A percentile compares a stretch with the other conserved stretches of the same genome.
Evolutionary conservation across 2,113 vertebrate species (phyloP).

Genomic region (Gallinago undulata): DNA sequence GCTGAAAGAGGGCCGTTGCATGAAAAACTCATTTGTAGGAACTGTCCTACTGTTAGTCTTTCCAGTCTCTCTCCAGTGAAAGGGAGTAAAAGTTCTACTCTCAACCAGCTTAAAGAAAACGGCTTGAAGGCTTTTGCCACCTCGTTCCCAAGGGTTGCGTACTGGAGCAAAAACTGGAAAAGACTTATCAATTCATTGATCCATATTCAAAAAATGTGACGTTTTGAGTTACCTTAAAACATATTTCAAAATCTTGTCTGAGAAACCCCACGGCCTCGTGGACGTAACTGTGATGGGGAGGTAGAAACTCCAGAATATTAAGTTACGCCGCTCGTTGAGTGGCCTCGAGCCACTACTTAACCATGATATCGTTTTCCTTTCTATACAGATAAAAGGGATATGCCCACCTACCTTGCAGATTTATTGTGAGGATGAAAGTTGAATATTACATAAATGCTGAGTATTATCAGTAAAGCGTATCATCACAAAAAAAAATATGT

Average conservation of each 20-base stretch:
- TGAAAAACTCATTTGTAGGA: background rate
- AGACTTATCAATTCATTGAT: background rate
- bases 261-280: background rate
- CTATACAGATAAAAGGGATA: background rate
- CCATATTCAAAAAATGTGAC: background rate
- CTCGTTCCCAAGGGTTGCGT: background rate
- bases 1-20: background rate
- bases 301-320: background rate
- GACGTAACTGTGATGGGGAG: background rate
- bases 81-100: background rate
- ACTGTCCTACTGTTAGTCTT: background rate
- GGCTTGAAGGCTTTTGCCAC: background rate
- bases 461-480: background rate
- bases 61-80: background rate
- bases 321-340: background rate
- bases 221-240: background rate
- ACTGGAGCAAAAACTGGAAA: background rate
- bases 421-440: background rate
- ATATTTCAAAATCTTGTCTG: background rate
- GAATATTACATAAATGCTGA: background rate
- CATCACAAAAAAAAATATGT: background rate
- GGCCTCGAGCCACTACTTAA: background rate
- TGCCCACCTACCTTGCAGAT: background rate
- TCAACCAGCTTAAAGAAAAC: background rate
- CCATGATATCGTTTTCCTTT: background rate